phyloP scores from a whole-genome alignment of 2,888 invertebrate genomes.

The Melanophora roralis region DNA sequence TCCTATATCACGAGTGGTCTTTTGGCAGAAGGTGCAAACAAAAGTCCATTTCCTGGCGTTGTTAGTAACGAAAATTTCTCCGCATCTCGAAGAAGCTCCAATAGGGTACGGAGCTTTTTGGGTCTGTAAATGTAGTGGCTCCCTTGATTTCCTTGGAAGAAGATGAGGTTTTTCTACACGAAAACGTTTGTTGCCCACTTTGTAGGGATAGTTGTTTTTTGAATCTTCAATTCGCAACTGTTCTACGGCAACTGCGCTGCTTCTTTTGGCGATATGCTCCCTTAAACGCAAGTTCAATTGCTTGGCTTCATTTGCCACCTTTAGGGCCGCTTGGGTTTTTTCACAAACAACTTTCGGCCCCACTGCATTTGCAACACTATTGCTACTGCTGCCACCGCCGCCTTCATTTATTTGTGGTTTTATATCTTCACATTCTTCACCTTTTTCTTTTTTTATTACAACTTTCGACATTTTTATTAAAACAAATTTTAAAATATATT shows the following conservation, averaged over 20 bases:
- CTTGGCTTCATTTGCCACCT: constrained; percentile 41
- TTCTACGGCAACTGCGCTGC: not conserved
- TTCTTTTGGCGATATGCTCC: constrained; percentile 13
- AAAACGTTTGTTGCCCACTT: constrained; percentile 30
- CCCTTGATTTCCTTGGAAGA: not conserved
- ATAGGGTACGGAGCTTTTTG: not conserved
- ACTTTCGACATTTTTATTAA: constrained; percentile 54
- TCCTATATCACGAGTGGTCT: constrained; percentile 67
- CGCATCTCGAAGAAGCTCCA: constrained; percentile 59
- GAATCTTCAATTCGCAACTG: constrained; percentile 12
- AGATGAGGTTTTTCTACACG: constrained; percentile 6
- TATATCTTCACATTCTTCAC: constrained; percentile 48
- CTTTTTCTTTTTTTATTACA: constrained; percentile 58
- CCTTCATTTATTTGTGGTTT: constrained; percentile 44
- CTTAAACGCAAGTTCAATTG: constrained; percentile 41
- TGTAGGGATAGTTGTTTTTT: not conserved
- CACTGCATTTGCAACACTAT: constrained; percentile 23
- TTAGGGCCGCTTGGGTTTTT: constrained; percentile 50
- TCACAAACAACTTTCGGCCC: constrained; percentile 34
- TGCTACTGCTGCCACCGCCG: constrained; percentile 5
- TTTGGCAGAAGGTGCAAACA: constrained; percentile 68
- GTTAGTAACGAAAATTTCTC: constrained; percentile 68
- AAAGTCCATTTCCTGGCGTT: constrained; percentile 69
- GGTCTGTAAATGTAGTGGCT: not conserved
- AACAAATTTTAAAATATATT: not conserved